Base-by-base conservation (phyloP, 1,140 invertebrate species). In the Odontomachus brunneus region DNA sequence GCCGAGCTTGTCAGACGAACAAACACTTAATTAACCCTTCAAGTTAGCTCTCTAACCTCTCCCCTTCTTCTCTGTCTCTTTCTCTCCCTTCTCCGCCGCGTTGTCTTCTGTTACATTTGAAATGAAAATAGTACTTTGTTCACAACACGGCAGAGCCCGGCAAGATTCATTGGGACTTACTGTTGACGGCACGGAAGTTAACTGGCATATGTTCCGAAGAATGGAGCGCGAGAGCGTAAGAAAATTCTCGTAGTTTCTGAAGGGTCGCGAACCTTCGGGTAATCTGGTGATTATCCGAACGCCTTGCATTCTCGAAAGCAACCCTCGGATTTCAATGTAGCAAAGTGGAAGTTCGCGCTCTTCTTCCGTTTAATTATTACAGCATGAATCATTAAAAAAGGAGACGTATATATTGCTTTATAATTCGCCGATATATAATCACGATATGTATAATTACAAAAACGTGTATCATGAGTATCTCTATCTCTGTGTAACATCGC, bases 11-110 rank as follows among this genome's bases (percentile, higher is more conserved):
- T 87, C 81, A 83, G 80, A 88, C 83, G 82, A 88, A 83, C 89
- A 90, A 91, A 91, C 89, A 91, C 90, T 91, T 91, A 91, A 91
- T 91, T 91, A 91, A 89, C 88, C 87, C 90, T 88, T 91, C 89
- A 84, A 89, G 83, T 84, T 88, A 63, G 14, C 60, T 87, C 51
- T 38, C 67, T 59, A 24, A 29, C 24, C 53, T 74, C 72, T 48
- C 60, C 26, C 48, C 53, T 66, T 24, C 57, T 17, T 73, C 29
- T 51, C 26, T 82, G 48, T 63, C 33, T 49, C 59, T 73, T 22
- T 53, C 49, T 29, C 48, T 26, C 67, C 11, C 44, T 72, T 44
- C 60, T 38, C 51, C 33, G n/a, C 63, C 48, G 0, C 29, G 22
- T 9, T 29, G 24, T 51, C 44, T 82, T 49, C 33, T 71, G 71